Base-by-base conservation (phyloP, 2,797 vertebrate species). In the Botia kubotai region DNA sequence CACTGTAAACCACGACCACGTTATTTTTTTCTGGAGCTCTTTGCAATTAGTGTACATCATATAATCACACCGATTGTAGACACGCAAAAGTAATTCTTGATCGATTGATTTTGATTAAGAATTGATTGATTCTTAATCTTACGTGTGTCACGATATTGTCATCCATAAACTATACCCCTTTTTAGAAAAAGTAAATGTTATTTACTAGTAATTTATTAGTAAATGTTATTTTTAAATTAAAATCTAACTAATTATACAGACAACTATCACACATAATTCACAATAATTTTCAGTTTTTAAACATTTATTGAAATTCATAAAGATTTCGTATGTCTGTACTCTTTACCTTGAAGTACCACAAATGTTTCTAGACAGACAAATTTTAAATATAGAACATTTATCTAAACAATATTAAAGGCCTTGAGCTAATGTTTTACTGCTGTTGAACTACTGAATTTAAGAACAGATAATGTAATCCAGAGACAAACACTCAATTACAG, bases 291-390 rank as follows among this genome's bases (percentile, higher is more conserved):
- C 10, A 4, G 14, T 77, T 48, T 21, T 48, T 10, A 58, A 77
- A n/a, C 17, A 60, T 77, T 77, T 77, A 77, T 77, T 77, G 65
- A 58, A 68, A 69, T 36, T 1, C 33, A 58, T 52, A 65, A 13
- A 53, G 8, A 66, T 60, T 48, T 8, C 46, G 14, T 13, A 55
- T 13, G 2, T 66, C 48, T 53, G 43, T 75, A 11, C 1, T 75
- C 2, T 77, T 57, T 21, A 39, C 3, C 2, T 14, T 48, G 23
- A 69, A 53, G 7, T 58, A 19, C 36, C 75, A 58, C 63, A 57
- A 1, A 68, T 46, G 69, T 29, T 58, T 39, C 1, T n/a, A 1
- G 50, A 68, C 33, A 26, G 16, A 57, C 19, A 12, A 5, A 66
- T 21, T 55, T 43, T 67, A 16, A 77, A 58, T 77, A 43, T 11